Evolutionary conservation across 2,888 invertebrate species (phyloP).

Genomic region (Acleris literana): DNA sequence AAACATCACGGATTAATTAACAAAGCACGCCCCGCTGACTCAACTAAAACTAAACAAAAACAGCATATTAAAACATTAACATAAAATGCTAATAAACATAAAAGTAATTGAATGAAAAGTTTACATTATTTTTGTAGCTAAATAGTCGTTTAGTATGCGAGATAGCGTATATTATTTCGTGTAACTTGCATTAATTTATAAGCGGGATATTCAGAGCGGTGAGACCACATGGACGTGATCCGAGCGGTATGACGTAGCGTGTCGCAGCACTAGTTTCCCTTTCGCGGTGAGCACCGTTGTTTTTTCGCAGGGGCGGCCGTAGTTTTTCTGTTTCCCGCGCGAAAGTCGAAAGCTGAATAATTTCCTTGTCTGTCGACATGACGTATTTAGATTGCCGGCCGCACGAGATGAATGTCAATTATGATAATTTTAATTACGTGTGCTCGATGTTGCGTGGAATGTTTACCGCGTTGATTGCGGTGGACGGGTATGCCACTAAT

Average conservation of each 20-base stretch:
- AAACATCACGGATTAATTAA: slow-evolving; percentile 25
- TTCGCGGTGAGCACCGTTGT: slow-evolving; percentile 47
- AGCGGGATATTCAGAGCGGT: background rate
- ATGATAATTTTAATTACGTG: slow-evolving; percentile 48
- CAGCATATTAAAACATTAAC: slow-evolving; percentile 14
- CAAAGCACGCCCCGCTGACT: slow-evolving; percentile 17
- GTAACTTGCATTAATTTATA: background rate
- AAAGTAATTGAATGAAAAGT: slow-evolving; percentile 16
- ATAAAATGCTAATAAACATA: slow-evolving; percentile 15
- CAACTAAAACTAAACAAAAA: slow-evolving; percentile 18
- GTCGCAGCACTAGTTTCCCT: slow-evolving; percentile 49
- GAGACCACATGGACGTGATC: slow-evolving; percentile 1
- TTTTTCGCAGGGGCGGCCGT: slow-evolving; percentile 27
- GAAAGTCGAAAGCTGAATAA: slow-evolving; percentile 56
- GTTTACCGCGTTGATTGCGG: slow-evolving; percentile 31
- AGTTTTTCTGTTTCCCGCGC: slow-evolving; percentile 46
- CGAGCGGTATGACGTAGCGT: slow-evolving; percentile 44
- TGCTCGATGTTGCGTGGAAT: slow-evolving; percentile 43
- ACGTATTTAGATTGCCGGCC: slow-evolving; percentile 43
- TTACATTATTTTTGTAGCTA: slow-evolving; percentile 10
- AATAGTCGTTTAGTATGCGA: slow-evolving; percentile 14
- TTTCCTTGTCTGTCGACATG: slow-evolving; percentile 36
- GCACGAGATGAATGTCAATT: slow-evolving; percentile 48
- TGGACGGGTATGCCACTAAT: slow-evolving; percentile 13
- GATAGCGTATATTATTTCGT: background rate